Evolutionary conservation across 1,140 invertebrate species (phyloP).

Genomic region (Popillia japonica): DNA sequence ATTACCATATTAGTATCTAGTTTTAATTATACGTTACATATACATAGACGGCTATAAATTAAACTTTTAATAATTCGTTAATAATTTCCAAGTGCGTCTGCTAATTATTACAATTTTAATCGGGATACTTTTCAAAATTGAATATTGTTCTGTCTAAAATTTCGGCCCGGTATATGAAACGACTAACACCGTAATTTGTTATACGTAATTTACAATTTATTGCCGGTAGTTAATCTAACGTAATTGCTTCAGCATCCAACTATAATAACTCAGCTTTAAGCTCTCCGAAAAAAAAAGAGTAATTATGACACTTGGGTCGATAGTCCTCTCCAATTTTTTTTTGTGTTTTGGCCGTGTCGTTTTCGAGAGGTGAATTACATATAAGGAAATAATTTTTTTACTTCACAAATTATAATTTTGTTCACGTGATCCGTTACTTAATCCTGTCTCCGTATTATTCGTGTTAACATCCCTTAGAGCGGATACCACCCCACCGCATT

Average conservation of each 20-base stretch:
- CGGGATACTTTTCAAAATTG: constrained; percentile 7
- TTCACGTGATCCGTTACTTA: too few relatives aligned
- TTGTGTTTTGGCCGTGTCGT: constrained; percentile 6
- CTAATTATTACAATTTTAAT: background rate
- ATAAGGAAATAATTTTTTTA: too few relatives aligned
- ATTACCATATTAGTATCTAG: too few relatives aligned
- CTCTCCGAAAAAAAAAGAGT: constrained; percentile 19
- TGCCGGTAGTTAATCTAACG: constrained; percentile 22
- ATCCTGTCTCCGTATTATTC: too few relatives aligned
- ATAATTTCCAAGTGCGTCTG: background rate
- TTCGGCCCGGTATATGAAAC: background rate
- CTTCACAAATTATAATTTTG: too few relatives aligned
- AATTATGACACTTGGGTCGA: background rate
- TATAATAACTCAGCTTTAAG: constrained; percentile 22
- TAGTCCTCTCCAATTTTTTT: too few relatives aligned
- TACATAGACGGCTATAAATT: too few relatives aligned
- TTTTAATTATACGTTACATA: too few relatives aligned
- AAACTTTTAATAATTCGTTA: background rate
- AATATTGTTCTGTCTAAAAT: background rate
- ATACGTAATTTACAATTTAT: constrained; percentile 14
- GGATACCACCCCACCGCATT: too few relatives aligned
- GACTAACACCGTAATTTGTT: background rate
- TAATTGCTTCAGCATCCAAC: constrained; percentile 23
- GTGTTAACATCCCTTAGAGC: too few relatives aligned
- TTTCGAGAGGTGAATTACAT: constrained; percentile 3